Evolutionary conservation across 2,113 vertebrate species (phyloP).

Genomic region (Oreamnos americanus): DNA sequence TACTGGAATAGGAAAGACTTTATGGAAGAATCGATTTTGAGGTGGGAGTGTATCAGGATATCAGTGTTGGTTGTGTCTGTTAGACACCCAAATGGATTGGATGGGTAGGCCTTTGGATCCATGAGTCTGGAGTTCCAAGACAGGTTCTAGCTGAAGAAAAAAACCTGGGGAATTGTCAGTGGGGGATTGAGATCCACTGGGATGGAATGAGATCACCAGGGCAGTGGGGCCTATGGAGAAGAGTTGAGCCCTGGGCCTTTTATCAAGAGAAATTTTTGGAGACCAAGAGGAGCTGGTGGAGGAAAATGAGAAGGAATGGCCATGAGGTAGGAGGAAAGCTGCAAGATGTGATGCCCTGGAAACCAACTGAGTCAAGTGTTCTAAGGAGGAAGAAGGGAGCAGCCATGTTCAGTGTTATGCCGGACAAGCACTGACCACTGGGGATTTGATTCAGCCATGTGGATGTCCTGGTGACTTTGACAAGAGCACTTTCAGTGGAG

Average conservation of each 20-base stretch:
- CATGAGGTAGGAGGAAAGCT: background rate
- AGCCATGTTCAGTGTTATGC: accelerated
- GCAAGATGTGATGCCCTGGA: background rate
- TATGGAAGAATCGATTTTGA: background rate
- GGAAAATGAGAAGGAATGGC: background rate
- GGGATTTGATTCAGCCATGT: background rate
- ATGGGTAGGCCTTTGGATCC: background rate
- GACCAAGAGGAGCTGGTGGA: background rate
- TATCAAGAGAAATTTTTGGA: background rate
- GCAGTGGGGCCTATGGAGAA: background rate
- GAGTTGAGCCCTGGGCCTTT: background rate
- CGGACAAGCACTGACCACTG: accelerated
- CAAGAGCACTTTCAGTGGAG: background rate
- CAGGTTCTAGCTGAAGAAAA: background rate
- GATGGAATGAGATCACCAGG: background rate
- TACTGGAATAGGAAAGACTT: background rate
- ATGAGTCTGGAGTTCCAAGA: background rate
- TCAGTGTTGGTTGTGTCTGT: background rate
- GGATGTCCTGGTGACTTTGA: background rate
- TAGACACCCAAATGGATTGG: background rate
- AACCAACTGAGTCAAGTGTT: background rate
- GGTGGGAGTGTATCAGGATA: background rate
- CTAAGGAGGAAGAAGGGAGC: background rate
- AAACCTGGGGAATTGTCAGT: background rate
- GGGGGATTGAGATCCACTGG: background rate